A percentile compares a stretch with the other conserved stretches of the same genome.
Evolutionary conservation across 2,888 invertebrate genomes (phyloP).

Genomic region (Prenolepis imparis): DNA sequence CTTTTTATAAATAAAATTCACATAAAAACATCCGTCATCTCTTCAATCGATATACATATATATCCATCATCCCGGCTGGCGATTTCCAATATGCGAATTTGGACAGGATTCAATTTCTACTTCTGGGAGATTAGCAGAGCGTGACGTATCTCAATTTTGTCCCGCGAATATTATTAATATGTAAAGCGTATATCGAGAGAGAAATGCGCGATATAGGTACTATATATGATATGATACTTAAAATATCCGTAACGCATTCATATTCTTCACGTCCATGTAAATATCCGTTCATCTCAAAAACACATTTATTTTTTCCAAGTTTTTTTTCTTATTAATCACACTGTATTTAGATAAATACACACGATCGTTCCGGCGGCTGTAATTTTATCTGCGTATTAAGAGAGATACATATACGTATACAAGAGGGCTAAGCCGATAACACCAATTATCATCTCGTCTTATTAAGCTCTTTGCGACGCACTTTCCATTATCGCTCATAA

Average conservation of each 20-base stretch:
- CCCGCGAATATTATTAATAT: background rate
- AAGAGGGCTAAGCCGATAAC: conserved; percentile 42
- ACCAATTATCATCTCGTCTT: conserved; percentile 42
- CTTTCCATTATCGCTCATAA: background rate
- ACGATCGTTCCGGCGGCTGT: conserved; percentile 2
- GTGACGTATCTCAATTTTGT: background rate
- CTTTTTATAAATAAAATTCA: conserved; percentile 81
- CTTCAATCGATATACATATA: conserved; percentile 21
- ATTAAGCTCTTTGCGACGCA: conserved; percentile 11
- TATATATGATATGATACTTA: background rate
- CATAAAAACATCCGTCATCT: conserved; percentile 58
- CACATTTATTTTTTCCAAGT: background rate
- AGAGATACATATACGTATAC: conserved; percentile 23
- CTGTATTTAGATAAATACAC: background rate
- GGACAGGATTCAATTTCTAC: background rate
- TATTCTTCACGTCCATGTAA: conserved; percentile 2
- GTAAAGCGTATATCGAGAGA: background rate
- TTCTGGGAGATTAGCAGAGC: no score
- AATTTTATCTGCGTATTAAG: conserved; percentile 1
- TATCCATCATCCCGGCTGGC: conserved; percentile 5
- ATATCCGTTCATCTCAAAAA: background rate
- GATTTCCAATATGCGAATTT: background rate
- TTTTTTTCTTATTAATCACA: conserved; percentile 27
- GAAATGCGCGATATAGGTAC: conserved; percentile 12
- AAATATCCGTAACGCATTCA: background rate